phyloP scores from a whole-genome alignment of 2,797 vertebrate species.

The Heteromormyrus szaboi region DNA sequence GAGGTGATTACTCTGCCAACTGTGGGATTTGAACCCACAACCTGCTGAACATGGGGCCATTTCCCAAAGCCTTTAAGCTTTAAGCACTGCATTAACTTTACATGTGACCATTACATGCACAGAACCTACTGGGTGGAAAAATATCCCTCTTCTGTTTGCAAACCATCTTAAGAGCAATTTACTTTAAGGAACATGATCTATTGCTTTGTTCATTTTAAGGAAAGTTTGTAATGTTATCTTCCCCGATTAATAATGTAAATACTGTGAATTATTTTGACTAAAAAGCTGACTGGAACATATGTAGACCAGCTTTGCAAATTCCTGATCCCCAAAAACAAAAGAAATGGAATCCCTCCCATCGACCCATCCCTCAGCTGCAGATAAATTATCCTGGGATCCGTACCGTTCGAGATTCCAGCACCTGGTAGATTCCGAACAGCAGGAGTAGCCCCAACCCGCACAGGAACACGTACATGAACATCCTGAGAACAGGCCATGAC shows the following conservation, averaged over 20 bases:
- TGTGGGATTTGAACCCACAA: not conserved
- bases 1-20: not conserved
- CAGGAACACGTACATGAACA: conserved; percentile 70
- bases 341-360: not conserved
- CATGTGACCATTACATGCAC: not conserved
- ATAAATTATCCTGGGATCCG: conserved; percentile 17
- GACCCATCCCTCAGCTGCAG: not conserved
- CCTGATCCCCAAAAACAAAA: not conserved
- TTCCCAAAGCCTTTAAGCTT: not conserved
- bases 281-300: not conserved
- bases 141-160: not conserved
- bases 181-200: not conserved
- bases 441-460: conserved; percentile 54
- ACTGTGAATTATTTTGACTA: not conserved
- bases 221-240: not conserved
- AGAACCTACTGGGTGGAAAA: not conserved
- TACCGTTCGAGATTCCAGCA: conserved; percentile 64
- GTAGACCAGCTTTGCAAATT: not conserved
- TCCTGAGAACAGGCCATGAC: conserved; percentile 37
- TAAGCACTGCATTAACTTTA: not conserved
- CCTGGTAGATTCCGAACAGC: conserved; percentile 61
- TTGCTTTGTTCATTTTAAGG: not conserved
- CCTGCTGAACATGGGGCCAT: not conserved
- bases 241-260: not conserved
- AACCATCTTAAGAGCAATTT: not conserved